Conservation (phyloP, 2,113 vertebrate genomes). For the Myocastor coypus region DNA sequence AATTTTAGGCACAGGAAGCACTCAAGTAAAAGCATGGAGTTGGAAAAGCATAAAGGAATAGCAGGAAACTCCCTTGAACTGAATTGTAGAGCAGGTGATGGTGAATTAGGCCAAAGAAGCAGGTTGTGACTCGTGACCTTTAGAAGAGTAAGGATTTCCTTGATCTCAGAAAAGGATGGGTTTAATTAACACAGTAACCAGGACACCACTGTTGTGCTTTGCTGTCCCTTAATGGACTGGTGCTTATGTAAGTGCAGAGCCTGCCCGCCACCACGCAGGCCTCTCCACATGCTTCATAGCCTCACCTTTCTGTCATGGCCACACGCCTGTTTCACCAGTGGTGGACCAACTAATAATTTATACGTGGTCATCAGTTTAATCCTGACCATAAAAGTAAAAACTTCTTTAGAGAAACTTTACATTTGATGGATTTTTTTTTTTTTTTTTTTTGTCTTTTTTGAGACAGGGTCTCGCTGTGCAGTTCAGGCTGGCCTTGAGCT, state of each 20-base stretch:
- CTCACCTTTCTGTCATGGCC: not conserved
- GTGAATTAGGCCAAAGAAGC: not conserved
- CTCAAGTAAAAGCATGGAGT: not conserved
- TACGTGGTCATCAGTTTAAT: not conserved
- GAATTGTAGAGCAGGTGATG: not conserved
- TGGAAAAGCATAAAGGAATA: not conserved
- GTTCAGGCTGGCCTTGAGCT: too few relatives aligned
- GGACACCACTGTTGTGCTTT: not conserved
- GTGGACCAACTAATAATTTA: not conserved
- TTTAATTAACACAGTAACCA: not conserved
- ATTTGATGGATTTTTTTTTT: conserved; percentile 21
- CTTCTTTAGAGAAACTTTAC: conserved; percentile 25
- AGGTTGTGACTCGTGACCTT: not conserved
- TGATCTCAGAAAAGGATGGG: not conserved
- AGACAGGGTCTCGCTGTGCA: too few relatives aligned
- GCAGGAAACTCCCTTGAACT: not conserved
- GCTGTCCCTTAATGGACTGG: not conserved
- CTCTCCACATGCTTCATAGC: not conserved
- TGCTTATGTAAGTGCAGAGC: not conserved
- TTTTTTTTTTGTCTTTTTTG: too few relatives aligned
- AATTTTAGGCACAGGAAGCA: not conserved
- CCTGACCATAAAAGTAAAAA: conserved; percentile 40
- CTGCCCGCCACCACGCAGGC: not conserved
- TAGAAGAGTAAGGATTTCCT: not conserved
- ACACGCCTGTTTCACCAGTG: not conserved